phyloP scores from a whole-genome alignment of 92 coral and sea anemone genomes.

The Pocillopora meandrina region DNA sequence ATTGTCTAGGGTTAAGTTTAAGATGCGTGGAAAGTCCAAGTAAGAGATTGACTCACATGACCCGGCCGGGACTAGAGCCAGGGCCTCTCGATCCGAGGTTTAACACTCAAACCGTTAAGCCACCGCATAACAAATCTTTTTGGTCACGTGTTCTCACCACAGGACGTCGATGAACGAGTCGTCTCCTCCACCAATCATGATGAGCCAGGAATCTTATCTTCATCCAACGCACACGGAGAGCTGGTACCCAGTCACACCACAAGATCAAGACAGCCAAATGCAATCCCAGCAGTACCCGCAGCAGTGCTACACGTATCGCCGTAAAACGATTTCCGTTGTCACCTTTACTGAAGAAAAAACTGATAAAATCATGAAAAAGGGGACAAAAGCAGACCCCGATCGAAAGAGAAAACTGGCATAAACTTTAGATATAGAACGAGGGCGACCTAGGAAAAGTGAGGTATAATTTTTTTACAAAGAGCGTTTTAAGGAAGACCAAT shows the following conservation, averaged over 20 bases:
- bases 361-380: not conserved
- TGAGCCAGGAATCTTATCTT: constrained; percentile 43
- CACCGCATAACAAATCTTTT: not conserved
- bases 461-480: too few species aligned
- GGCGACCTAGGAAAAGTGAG: too few species aligned
- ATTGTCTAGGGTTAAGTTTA: too few species aligned
- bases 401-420: too few species aligned
- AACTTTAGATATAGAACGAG: too few species aligned
- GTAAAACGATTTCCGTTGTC: not conserved
- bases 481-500: too few species aligned
- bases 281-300: constrained; percentile 24
- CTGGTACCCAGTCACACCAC: constrained; percentile 65
- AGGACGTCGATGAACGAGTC: constrained; percentile 29
- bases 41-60: too few species aligned
- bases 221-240: constrained; percentile 27
- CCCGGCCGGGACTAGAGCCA: too few species aligned
- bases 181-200: constrained; percentile 44
- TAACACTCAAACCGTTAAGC: too few species aligned
- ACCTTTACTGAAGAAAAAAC: not conserved
- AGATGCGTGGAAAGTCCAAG: too few species aligned
- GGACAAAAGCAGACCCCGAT: too few species aligned
- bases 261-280: constrained; percentile 43
- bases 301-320: constrained; percentile 35
- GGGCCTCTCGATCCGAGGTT: too few species aligned
- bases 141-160: not conserved